Base-by-base conservation (phyloP, 2,888 invertebrate species). In the Clitarchus hookeri region DNA sequence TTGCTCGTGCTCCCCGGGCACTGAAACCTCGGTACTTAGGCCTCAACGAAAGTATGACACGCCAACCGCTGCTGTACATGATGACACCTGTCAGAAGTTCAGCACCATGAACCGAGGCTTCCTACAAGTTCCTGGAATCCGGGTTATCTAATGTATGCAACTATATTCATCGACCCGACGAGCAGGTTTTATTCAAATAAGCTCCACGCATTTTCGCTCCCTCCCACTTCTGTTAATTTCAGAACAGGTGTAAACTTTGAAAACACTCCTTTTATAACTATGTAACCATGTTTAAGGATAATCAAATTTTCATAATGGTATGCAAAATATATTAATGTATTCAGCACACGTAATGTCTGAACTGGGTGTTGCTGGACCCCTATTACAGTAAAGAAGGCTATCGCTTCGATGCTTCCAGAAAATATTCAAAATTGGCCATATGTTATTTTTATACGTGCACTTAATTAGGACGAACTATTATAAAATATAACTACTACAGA, bases 291-390 rank as follows among this genome's bases (percentile, higher is more conserved):
- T 65, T 65, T 19, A 16, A 65, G n/a, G n/a, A 6, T 65, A n/a
- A 65, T 48, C 65, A n/a, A n/a, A 65, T 65, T 65, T n/a, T 65
- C 65, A 65, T 65, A 65, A 65, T 65, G 8, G 65, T 65, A 65
- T 65, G 65, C 65, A 65, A 65, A 65, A 65, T 65, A 6, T 65
- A 65, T 19, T 65, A n/a, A 65, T 65, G 23, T 65, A 65, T 65
- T 19, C 65, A 65, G 19, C 65, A 19, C n/a, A 65, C 65, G 65
- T 65, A 65, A 16, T 19, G 19, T 65, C n/a, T 23, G 23, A n/a
- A 3, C 16, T 65, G 13, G n/a, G 65, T n/a, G 65, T 23, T 6
- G 65, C 23, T 65, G 16, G n/a, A 65, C n/a, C 19, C 65, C 65
- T 65, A 65, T 65, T 65, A 65, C 19, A 65, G 23, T 6, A 65